Evolutionary conservation across 1,140 invertebrate species (phyloP).

Genomic region (Apis laboriosa): DNA sequence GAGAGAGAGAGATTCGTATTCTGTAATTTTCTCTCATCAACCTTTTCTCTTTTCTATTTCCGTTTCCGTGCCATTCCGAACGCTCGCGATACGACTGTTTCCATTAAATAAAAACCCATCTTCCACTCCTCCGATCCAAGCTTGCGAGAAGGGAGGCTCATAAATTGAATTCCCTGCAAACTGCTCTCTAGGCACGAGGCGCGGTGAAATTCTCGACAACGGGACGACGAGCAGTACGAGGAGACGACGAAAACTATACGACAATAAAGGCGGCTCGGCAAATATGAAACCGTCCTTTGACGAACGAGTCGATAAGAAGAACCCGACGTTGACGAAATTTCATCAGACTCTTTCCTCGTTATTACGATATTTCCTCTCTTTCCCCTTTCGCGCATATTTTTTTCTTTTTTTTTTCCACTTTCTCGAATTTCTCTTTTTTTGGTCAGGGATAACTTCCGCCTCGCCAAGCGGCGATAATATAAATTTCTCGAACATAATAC

Average conservation of each 20-base stretch:
- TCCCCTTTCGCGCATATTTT: background rate
- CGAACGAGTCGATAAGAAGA: slow-evolving; percentile 37
- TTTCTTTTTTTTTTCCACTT: too few relatives aligned
- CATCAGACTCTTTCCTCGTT: slow-evolving; percentile 16
- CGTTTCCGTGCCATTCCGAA: background rate
- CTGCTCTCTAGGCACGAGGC: background rate
- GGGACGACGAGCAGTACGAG: background rate
- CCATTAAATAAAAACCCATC: slow-evolving; percentile 42
- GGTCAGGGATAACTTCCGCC: background rate
- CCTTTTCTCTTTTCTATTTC: background rate
- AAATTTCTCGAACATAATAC: too few relatives aligned
- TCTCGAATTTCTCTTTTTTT: too few relatives aligned
- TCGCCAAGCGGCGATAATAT: too few relatives aligned
- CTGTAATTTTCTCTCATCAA: background rate
- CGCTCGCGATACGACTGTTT: background rate
- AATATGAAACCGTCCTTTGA: slow-evolving; percentile 47
- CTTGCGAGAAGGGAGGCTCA: background rate
- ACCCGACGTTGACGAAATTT: slow-evolving; percentile 37
- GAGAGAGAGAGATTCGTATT: too few relatives aligned
- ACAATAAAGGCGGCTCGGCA: slow-evolving; percentile 17
- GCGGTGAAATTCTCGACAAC: background rate
- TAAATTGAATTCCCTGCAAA: slow-evolving; percentile 30
- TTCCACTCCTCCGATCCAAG: background rate
- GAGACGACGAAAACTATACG: background rate
- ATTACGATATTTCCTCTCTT: slow-evolving; percentile 1